Base-by-base conservation (phyloP, 2,888 invertebrate species). In the Cephus nigrinus region DNA sequence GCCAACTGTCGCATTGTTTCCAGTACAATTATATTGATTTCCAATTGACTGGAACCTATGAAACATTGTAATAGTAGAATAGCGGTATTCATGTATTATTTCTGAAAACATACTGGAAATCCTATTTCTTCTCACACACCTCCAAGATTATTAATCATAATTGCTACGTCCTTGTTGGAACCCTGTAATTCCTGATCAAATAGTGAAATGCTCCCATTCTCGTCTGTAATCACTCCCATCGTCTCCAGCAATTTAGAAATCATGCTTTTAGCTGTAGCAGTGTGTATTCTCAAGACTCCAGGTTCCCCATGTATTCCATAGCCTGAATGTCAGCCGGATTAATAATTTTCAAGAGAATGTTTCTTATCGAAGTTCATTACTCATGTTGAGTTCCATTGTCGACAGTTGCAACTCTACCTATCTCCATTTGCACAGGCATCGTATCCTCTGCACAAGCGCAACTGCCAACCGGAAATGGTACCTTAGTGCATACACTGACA, bases 121-220 rank as follows among this genome's bases (percentile, higher is more conserved):
- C 15, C 36, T 12, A 15, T 15, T 40, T 15, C 40, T 40, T 40
- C 40, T 1, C 1, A 5, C 40, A 89, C 95, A 40, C 94, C 94
- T 71, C 97, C 96, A 76, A 96, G 91, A 88, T 97, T 97, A 91
- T 96, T 96, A 12, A 97, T 90, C 84, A 96, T 92, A 30, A 95
- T 92, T 0, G 94, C 94, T 23, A 96, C 93, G 76, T 89, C 86
- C 87, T 89, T 32, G 0, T 69, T 11, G 5, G 31, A 12, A 12
- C 69, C 15, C 30, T 32, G 30, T 40, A 40, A 40, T 15, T 12
- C 40, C 15, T 40, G 40, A 40, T 40, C 1, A 12, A 40, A 40
- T 40, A 1, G 40, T 4, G 4, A 15, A 32, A 12, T 31, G 30
- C 4, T 11, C 4, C 5, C 30, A 3, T 31, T 30, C 69, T 3